phyloP scores from a whole-genome alignment of 1,140 invertebrate genomes.

The Sminthurinus signatus region DNA sequence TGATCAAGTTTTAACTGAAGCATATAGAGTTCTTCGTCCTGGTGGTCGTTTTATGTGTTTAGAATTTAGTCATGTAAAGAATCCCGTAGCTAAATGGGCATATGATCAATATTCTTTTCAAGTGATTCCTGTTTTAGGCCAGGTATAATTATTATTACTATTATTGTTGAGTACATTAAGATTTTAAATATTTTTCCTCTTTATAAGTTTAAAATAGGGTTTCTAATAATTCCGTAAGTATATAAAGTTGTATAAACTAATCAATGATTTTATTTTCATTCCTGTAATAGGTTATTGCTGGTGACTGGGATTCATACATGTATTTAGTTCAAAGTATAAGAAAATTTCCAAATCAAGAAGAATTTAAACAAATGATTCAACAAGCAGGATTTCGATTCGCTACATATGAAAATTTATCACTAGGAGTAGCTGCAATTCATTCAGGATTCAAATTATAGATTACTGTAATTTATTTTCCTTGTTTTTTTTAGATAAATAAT shows the following conservation, averaged over 20 bases:
- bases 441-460: constrained; percentile 79
- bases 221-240: too few relatives aligned
- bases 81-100: constrained; percentile 66
- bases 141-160: too few relatives aligned
- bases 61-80: constrained; percentile 88
- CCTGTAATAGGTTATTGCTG: too few relatives aligned
- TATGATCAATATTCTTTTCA: constrained; percentile 98
- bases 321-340: constrained; percentile 98
- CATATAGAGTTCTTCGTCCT: constrained; percentile 85
- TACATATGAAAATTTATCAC: constrained; percentile 79
- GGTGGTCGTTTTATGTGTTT: constrained; percentile 93
- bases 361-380: constrained; percentile 81
- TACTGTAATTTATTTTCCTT: too few relatives aligned
- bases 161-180: too few relatives aligned
- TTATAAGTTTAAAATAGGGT: too few relatives aligned
- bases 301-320: constrained; percentile 94
- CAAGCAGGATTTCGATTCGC: constrained; percentile 78
- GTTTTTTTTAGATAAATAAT: too few relatives aligned
- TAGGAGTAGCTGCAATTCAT: constrained; percentile 87
- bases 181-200: too few relatives aligned
- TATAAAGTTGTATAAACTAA: too few relatives aligned
- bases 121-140: constrained; percentile 93
- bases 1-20: constrained; percentile 84
- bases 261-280: too few relatives aligned
- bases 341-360: constrained; percentile 91